Evolutionary conservation across 2,888 invertebrate genomes (phyloP), one percentile per base, ranked within the genome.

Genomic region (Phaedon cochleariae): DNA sequence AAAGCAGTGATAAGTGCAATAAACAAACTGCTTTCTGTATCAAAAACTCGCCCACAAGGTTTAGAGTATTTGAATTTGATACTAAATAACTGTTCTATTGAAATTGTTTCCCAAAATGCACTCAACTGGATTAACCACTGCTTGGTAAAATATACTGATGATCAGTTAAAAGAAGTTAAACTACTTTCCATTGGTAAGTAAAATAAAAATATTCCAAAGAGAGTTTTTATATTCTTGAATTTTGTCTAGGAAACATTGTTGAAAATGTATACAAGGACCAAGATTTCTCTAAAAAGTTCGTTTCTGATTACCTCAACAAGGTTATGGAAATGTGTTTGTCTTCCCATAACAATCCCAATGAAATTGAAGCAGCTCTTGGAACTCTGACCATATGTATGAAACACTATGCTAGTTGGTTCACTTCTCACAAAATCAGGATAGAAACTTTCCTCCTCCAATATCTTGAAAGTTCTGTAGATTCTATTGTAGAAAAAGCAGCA

Each of bases 211-310:
- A 9, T 31, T 1, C 1, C 7, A 17, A n/a, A 45, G 34, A 29
- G 6, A 2, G 9, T 18, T 17, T 53, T 20, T 26, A 31, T 9
- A 6, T 29, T 45, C 2, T 2, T 17, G 17, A 41, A 17, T 20
- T 49, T 51, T 51, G 69, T 22, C 2, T 29, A 57, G 57, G 71
- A 45, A 64, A 64, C 22, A 72, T 76, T 34, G 37, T 75, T 34
- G 64, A 74, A 54, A 59, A 62, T 41, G 65, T 70, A 7, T 54
- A 71, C 55, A 62, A 49, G 18, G 72, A 73, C 17, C 70, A 72
- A 54, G 75, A 75, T 12, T 72, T 75, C 59, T 71, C 65, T 29
- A 75, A 74, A 65, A 73, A 67, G 52, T 74, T 76, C 54, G 48
- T 73, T 15, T 67, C 73, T 4, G 75, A 76, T 6, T 63, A 73